Percentiles rank a stretch among this genome's conserved stretches.
These are phyloP conservation scores for Labeo calbasu DNA, from an alignment of 2,797 vertebrate genomes.

Conservation along the genomic window DNA sequence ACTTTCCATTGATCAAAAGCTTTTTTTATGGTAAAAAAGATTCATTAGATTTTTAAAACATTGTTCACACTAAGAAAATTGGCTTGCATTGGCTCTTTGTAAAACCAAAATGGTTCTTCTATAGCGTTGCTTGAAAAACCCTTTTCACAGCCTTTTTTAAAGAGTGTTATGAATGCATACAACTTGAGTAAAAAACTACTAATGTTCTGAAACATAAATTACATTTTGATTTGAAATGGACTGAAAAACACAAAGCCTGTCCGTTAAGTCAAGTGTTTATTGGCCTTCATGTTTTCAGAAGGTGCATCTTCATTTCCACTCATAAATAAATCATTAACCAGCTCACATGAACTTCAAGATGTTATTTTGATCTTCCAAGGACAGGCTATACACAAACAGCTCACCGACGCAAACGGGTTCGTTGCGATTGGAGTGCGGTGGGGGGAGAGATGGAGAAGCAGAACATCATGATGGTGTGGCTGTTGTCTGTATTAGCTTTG, in stretches of 20 bases:
- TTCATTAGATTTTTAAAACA: not conserved
- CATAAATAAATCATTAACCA: slow-evolving; percentile 19
- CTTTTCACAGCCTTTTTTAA: not conserved
- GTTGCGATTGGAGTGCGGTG: not conserved
- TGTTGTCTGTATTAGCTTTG: slow-evolving; percentile 84
- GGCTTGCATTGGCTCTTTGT: not conserved
- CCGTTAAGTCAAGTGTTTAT: not conserved
- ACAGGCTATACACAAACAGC: slow-evolving; percentile 20
- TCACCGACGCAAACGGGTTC: not conserved
- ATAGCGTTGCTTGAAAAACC: not conserved
- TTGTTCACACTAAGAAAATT: not conserved
- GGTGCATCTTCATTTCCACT: slow-evolving; percentile 18
- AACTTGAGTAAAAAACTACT: not conserved
- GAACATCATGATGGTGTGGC: slow-evolving; percentile 37
- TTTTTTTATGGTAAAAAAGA: no score
- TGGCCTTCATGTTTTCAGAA: not conserved
- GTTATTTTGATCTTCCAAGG: slow-evolving; percentile 33
- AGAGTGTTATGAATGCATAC: not conserved
- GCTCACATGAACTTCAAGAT: slow-evolving; percentile 15
- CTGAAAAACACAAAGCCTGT: not conserved
- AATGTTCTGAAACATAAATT: not conserved
- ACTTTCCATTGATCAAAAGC: not conserved
- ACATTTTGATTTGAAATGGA: not conserved
- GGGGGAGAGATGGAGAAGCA: slow-evolving; percentile 23
- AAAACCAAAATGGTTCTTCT: not conserved